Base-by-base conservation (phyloP, 2,113 vertebrate genomes). In the Elaphurus davidianus region DNA sequence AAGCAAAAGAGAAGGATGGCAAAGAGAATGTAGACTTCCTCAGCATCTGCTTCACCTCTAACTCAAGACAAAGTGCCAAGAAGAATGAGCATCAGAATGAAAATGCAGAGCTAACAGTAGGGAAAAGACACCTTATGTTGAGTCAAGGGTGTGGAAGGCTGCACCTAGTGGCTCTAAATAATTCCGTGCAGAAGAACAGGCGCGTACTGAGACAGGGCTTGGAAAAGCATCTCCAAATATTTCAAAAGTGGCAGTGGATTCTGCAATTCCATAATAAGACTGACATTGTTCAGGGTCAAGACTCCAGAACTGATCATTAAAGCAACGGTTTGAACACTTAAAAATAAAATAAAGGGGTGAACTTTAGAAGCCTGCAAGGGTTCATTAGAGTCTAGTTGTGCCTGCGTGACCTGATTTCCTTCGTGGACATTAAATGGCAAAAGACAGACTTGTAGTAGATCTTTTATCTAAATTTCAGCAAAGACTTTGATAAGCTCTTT, bases 211-310 rank as follows among this genome's bases (percentile, higher is more conserved):
- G 13, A 30, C 14, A 25, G 14, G 10, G 23, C 23, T 33, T 13
- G 59, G 50, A 60, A 47, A 83, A 27, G 15, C 19, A 17, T 47
- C 52, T 59, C 67, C 30, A 52, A 43, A 54, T 67, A 81, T 59
- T 93, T 94, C 91, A 74, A 93, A 94, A 62, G 74, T 36, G 25
- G 87, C 36, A 45, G 33, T 10, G 4, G 30, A 54, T 88, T 71
- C 96, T 55, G 74, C 81, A 54, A n/a, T 33, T 86, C 86, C 78
- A 3, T 96, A 93, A 96, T 89, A 86, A 95, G 78, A 64, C 5
- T 94, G 93, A 84, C 67, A 79, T 83, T 87, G 93, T 88, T 87
- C 94, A 93, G 96, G 94, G 94, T 97, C 96, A 91, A 89, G 86
- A 94, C 82, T 97, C 90, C 47, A 94, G 87, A 90, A 59, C 25